Evolutionary conservation across 2,888 invertebrate species (phyloP).

Genomic region (Trilocha varians): DNA sequence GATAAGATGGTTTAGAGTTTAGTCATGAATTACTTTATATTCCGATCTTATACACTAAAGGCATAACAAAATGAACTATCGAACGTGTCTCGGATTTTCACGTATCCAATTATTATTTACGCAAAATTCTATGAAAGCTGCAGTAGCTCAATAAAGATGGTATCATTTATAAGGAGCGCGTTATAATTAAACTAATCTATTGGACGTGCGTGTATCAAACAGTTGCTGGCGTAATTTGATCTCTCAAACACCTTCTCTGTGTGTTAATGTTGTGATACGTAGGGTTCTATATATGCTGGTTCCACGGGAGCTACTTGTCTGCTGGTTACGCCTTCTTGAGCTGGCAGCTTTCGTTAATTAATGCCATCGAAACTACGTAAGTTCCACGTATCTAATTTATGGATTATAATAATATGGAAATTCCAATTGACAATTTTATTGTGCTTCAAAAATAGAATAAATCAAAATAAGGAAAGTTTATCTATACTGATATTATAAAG

Average conservation of each 20-base stretch:
- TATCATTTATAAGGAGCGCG: constrained; percentile 38
- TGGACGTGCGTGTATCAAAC: constrained; percentile 35
- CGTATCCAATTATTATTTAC: background rate
- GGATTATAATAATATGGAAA: too few species aligned
- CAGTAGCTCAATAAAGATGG: constrained; percentile 25
- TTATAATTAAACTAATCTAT: constrained; percentile 56
- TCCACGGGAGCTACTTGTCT: constrained; percentile 46
- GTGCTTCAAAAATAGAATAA: too few species aligned
- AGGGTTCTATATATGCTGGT: constrained; percentile 37
- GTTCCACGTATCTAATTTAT: constrained; percentile 38
- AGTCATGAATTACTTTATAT: too few species aligned
- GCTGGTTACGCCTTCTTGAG: constrained; percentile 57
- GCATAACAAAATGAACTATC: background rate
- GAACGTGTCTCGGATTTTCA: background rate
- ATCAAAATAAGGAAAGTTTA: too few species aligned
- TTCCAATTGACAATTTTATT: too few species aligned
- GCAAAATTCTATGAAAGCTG: constrained; percentile 1
- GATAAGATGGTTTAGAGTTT: too few species aligned
- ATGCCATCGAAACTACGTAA: constrained; percentile 51
- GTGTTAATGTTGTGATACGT: constrained; percentile 16
- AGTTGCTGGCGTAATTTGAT: constrained; percentile 28
- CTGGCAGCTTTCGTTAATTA: constrained; percentile 66
- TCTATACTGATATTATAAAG: too few species aligned
- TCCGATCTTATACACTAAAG: too few species aligned
- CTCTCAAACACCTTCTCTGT: constrained; percentile 14